phyloP scores from a whole-genome alignment of 2,797 vertebrate genomes.

The Sardinella longiceps region DNA sequence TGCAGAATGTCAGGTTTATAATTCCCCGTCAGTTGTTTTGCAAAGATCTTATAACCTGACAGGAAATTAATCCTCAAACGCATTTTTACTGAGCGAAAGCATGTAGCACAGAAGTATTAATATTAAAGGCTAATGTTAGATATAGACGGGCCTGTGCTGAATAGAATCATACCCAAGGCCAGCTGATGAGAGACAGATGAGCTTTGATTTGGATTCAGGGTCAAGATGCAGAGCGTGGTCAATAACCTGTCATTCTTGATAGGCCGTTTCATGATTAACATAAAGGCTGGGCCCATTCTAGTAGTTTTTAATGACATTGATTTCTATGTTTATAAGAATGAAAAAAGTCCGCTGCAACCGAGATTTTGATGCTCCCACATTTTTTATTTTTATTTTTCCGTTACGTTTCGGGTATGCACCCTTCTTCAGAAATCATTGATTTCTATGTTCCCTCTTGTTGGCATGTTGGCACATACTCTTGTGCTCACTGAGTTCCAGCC shows the following conservation, averaged over 20 bases:
- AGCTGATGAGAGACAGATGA: neutral
- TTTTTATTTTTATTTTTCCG: no score
- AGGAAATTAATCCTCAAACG: neutral
- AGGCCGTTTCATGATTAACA: neutral
- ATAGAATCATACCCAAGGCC: neutral
- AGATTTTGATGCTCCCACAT: no score
- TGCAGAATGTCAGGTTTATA: neutral
- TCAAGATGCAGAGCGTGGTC: neutral
- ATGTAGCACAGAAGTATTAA: neutral
- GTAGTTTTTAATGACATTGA: neutral
- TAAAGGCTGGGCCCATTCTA: neutral
- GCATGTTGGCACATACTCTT: neutral
- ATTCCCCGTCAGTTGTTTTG: neutral
- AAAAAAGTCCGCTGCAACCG: no score
- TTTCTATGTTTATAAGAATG: neutral
- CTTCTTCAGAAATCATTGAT: no score
- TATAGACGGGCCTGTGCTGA: neutral
- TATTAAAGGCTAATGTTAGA: neutral
- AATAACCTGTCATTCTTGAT: neutral
- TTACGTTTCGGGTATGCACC: no score
- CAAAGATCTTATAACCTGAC: neutral
- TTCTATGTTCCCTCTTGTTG: neutral
- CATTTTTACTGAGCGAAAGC: neutral
- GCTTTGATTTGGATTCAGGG: constrained; percentile 2
- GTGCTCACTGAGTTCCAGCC: neutral